Base-by-base conservation (phyloP, 1,140 invertebrate genomes). In the Charaxes varanes region DNA sequence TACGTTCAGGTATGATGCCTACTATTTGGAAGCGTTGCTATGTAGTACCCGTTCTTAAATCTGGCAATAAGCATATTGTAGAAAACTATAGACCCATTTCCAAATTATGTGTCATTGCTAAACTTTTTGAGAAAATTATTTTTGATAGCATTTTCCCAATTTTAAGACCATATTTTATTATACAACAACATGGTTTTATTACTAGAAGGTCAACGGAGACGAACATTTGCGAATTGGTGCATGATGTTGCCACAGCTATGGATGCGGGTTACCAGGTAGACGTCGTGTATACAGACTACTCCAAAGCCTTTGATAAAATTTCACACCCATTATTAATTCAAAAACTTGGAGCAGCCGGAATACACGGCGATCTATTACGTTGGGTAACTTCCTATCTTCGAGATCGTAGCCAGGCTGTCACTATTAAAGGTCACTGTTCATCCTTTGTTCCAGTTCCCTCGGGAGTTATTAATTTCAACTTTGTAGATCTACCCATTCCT, bases 51-150 rank as follows among this genome's bases (percentile, higher is more conserved):
- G 17, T 53, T 13, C 35, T 32, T 35, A 53, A 47, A 21, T 31
- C 13, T 15, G 50, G 50, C 2, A 22, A 53, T 12, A 53, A 42
- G 24, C 41, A 47, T 7, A 40, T 44, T 6, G 37, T 44, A 17
- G 10, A 12, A 24, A 47, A 53, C 16, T 53, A 53, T 13, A 47
- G 43, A 21, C 47, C 47, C 6, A 43, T 51, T 14, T 44, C 41
- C 4, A 51, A 44, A 35, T 15, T 48, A 0, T 48, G 21, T 16
- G 27, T 15, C 2, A 27, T 49, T 10, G 19, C 30, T 6, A 43
- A 43, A 17, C 17, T 40, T 13, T 43, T 42, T 27, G 23, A 53
- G 33, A 40, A 48, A 24, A 48, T 44, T 30, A 36, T 53, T 6
- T 47, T 30, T 10, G 31, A 40, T 14, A 13, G 7, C 2, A 37